These are phyloP conservation scores for Myotis myotis DNA, from an alignment of 2,797 vertebrate genomes.

Conservation along the genomic window DNA sequence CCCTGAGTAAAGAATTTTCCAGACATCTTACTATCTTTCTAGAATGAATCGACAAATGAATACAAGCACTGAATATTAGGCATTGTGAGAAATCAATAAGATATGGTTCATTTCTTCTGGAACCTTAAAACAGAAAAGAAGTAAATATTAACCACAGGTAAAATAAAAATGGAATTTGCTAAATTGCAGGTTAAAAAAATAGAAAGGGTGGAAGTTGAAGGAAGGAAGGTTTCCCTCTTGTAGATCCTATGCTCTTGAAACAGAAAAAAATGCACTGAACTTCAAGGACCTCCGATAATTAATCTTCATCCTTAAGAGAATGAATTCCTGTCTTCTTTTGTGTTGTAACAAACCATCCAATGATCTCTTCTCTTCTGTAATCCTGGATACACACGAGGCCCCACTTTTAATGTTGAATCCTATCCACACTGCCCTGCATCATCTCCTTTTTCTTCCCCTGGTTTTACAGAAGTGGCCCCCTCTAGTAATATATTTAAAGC, in stretches of 20 bases:
- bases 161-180: background rate
- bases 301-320: background rate
- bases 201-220: background rate
- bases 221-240: background rate
- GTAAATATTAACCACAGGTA: background rate
- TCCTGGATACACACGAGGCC: background rate
- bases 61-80: background rate
- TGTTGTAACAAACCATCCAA: background rate
- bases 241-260: background rate
- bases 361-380: background rate
- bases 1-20: background rate
- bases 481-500: background rate
- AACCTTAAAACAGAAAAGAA: background rate
- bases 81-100: background rate
- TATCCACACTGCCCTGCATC: fast-evolving
- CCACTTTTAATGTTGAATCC: background rate
- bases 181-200: background rate
- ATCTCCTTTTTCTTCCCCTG: background rate
- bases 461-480: background rate
- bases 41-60: background rate
- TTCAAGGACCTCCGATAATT: background rate
- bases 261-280: background rate
- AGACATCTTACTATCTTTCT: background rate
- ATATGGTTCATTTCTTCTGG: background rate
- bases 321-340: background rate